Base-by-base conservation (phyloP, 2,113 vertebrate genomes). In the Podocnemis expansa region DNA sequence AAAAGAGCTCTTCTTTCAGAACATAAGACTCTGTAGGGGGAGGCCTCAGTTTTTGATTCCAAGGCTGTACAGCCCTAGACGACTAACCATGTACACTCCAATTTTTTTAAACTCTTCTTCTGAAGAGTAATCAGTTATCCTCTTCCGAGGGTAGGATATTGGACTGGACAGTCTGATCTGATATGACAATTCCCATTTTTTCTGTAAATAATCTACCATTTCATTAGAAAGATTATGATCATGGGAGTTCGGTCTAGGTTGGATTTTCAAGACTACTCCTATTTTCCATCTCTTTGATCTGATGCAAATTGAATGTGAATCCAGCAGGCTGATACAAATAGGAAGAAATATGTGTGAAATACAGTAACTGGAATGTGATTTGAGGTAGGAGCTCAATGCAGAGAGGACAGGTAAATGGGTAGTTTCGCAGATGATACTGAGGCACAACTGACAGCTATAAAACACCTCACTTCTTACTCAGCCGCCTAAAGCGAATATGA, bases 51-150 rank as follows among this genome's bases (percentile, higher is more conserved):
- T 25, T 24, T 51, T 3, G n/a, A n/a, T 10, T 56, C 38, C 0
- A 1, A 34, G 51, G 7, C 24, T 0, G 1, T 70, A 13, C 24
- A 75, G 41, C 41, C 4, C 14, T 24, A 16, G 38, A 27, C 22
- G 43, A 45, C 22, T 75, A 75, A 43, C 22, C n/a, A 14, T 8
- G n/a, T 34, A 2, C 9, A n/a, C 25, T 75, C 22, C 43, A 22
- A 34, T 0, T 0, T 5, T n/a, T n/a, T 63, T 34, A 63, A 16
- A 67, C 31, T 29, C 25, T 6, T 83, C 8, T 5, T 8, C 43
- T 56, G 54, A 47, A 54, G 49, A 51, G 73, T 75, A 43, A 78
- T 27, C 34, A 0, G 1, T 75, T 25, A 34, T 24, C 25, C 41
- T 25, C 1, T 49, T 89, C 79, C 17, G 27, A 10, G 38, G 49